Conservation (phyloP, 1,140 invertebrate genomes). For the Pogonomyrmex californicus region DNA sequence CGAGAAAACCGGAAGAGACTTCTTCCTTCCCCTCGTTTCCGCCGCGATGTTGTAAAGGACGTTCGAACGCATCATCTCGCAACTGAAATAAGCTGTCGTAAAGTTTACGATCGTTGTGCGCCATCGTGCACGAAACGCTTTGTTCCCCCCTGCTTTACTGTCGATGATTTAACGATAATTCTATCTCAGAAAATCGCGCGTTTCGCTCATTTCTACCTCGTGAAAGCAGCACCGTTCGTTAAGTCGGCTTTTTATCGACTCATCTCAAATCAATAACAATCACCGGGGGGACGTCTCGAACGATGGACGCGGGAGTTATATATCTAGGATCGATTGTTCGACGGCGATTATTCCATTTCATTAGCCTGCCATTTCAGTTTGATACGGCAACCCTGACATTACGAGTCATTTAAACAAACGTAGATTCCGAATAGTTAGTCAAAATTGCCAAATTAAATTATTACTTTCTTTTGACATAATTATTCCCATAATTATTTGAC, state of each 20-base stretch:
- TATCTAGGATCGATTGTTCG: conserved; percentile 31
- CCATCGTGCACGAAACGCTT: conserved; percentile 43
- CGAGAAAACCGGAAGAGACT: not conserved
- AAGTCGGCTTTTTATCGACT: conserved; percentile 27
- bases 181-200: conserved; percentile 51
- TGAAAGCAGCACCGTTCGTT: conserved; percentile 13
- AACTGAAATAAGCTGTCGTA: conserved; percentile 65
- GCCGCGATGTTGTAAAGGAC: conserved; percentile 14
- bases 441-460: not conserved
- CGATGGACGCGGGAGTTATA: not conserved
- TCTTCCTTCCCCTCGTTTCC: not conserved
- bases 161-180: conserved; percentile 68
- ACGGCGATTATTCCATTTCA: conserved; percentile 27
- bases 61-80: conserved; percentile 27
- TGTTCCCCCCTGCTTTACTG: conserved; percentile 52
- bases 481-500: no score
- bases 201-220: conserved; percentile 20
- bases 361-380: conserved; percentile 3
- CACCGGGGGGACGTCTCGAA: not conserved
- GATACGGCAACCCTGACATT: not conserved
- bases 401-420: conserved; percentile 11
- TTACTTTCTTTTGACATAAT: not conserved
- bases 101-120: conserved; percentile 64
- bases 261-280: conserved; percentile 24
- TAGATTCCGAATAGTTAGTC: not conserved